phyloP scores from a whole-genome alignment of 2,888 invertebrate genomes.

The Tineola bisselliella region DNA sequence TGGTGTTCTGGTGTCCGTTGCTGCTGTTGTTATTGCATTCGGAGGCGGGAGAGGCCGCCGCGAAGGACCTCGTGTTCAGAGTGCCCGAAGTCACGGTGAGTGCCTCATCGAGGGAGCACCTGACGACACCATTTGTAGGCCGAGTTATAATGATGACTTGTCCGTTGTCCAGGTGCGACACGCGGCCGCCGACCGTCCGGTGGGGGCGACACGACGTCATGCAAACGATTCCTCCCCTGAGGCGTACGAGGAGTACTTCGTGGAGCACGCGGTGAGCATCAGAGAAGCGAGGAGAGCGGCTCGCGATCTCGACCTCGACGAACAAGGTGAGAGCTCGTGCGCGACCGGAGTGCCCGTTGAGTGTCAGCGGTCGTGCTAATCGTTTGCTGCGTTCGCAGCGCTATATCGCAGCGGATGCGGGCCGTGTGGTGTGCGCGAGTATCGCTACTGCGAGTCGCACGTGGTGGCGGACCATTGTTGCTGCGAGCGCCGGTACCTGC shows the following conservation, averaged over 20 bases:
- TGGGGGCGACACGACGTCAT: conserved; percentile 25
- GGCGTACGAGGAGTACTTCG: conserved; percentile 67
- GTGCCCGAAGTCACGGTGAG: conserved; percentile 55
- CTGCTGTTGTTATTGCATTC: conserved; percentile 22
- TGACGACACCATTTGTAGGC: neutral
- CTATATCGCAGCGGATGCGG: conserved; percentile 49
- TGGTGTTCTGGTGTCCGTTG: conserved; percentile 22
- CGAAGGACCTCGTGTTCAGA: conserved; percentile 46
- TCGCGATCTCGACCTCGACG: conserved; percentile 39
- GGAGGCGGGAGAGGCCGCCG: conserved; percentile 23
- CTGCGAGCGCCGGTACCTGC: conserved; percentile 67
- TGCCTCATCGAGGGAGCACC: neutral
- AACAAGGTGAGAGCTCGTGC: conserved; percentile 21
- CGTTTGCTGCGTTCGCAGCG: neutral
- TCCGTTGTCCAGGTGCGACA: conserved; percentile 40
- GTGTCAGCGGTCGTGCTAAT: too few species aligned
- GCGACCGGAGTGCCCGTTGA: too few species aligned
- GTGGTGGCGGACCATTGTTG: conserved; percentile 66
- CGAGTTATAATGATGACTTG: neutral
- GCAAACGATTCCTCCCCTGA: neutral
- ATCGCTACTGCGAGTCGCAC: conserved; percentile 70
- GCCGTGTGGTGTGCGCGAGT: conserved; percentile 67
- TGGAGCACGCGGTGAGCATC: conserved; percentile 72
- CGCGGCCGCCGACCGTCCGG: conserved; percentile 46
- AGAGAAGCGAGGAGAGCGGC: conserved; percentile 68